Percentiles rank a stretch among this genome's conserved stretches.
Evolutionary conservation across 1,140 invertebrate genomes (phyloP).

Genomic region (Scaptomyza montana): DNA sequence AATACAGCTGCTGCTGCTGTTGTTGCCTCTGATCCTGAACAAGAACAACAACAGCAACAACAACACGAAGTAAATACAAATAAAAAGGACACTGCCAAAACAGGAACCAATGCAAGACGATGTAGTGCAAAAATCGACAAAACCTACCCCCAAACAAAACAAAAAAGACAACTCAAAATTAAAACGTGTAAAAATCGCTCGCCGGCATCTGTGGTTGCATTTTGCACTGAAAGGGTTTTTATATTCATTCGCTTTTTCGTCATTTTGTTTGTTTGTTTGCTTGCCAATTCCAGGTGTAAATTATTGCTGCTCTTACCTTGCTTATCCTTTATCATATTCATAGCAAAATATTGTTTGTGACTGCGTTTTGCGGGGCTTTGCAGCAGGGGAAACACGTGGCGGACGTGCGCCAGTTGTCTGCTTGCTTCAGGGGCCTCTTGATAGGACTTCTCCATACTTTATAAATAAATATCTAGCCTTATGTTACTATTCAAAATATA

Average conservation of each 20-base stretch:
- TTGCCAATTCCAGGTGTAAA: slow-evolving; percentile 82
- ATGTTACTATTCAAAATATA: too few relatives aligned
- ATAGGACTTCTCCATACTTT: slow-evolving; percentile 45
- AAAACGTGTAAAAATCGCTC: slow-evolving; percentile 31
- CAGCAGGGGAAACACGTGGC: slow-evolving; percentile 50
- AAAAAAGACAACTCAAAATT: neutral
- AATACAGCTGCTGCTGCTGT: slow-evolving; percentile 78
- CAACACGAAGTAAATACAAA: slow-evolving; percentile 28
- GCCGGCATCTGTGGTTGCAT: slow-evolving; percentile 68
- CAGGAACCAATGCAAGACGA: slow-evolving; percentile 64
- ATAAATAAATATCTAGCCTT: neutral
- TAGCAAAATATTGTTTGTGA: slow-evolving; percentile 31
- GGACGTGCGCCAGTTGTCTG: slow-evolving; percentile 76
- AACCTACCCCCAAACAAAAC: slow-evolving; percentile 50
- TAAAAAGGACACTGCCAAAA: slow-evolving; percentile 63
- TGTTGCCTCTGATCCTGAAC: slow-evolving; percentile 35
- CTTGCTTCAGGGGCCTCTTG: slow-evolving; percentile 9
- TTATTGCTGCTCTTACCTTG: slow-evolving; percentile 30
- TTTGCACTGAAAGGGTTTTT: slow-evolving; percentile 56
- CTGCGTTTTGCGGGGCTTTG: slow-evolving; percentile 9
- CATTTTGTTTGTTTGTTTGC: slow-evolving; percentile 52
- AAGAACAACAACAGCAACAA: slow-evolving; percentile 14
- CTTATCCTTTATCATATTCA: slow-evolving; percentile 16
- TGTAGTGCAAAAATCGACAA: slow-evolving; percentile 43
- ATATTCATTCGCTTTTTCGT: slow-evolving; percentile 23